Conservation (phyloP, 92 coral and sea anemone genomes). For the Pocillopora meandrina region DNA sequence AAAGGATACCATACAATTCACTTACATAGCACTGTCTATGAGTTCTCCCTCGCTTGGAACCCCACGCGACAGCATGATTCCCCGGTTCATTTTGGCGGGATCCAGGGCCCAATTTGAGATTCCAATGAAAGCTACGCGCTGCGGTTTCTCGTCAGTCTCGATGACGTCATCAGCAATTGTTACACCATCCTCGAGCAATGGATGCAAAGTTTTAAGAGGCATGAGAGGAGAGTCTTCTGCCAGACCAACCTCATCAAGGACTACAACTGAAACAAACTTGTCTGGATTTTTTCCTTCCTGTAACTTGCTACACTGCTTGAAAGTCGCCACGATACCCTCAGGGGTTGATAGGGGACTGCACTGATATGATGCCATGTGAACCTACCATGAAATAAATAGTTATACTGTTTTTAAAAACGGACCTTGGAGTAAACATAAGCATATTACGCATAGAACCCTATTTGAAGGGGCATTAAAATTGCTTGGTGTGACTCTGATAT, state of each 20-base stretch:
- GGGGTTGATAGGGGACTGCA: slow-evolving; percentile 92
- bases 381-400: slow-evolving; percentile 23
- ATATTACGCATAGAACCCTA: too few species aligned
- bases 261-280: slow-evolving; percentile 85
- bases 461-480: too few species aligned
- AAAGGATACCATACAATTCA: background rate
- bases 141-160: slow-evolving; percentile 74
- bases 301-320: slow-evolving; percentile 76
- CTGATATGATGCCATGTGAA: slow-evolving; percentile 76
- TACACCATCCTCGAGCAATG: slow-evolving; percentile 85
- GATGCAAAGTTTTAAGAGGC: slow-evolving; percentile 85
- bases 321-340: slow-evolving; percentile 85
- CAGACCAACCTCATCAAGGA: slow-evolving; percentile 86
- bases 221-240: slow-evolving; percentile 87
- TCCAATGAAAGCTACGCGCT: slow-evolving; percentile 85
- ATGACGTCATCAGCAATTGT: slow-evolving; percentile 77
- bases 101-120: slow-evolving; percentile 91
- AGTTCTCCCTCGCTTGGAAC: slow-evolving; percentile 71
- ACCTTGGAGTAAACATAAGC: too few species aligned
- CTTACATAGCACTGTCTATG: slow-evolving; percentile 75
- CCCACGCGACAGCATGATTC: slow-evolving; percentile 79
- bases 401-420: background rate
- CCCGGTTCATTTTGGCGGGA: slow-evolving; percentile 88
- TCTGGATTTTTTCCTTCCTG: slow-evolving; percentile 70
- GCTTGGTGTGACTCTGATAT: too few species aligned